A percentile compares a stretch with the other conserved stretches of the same genome.
These are phyloP conservation scores for Desmophyllum pertusum DNA, from an alignment of 92 coral and sea anemone genomes.

Conservation along the genomic window DNA sequence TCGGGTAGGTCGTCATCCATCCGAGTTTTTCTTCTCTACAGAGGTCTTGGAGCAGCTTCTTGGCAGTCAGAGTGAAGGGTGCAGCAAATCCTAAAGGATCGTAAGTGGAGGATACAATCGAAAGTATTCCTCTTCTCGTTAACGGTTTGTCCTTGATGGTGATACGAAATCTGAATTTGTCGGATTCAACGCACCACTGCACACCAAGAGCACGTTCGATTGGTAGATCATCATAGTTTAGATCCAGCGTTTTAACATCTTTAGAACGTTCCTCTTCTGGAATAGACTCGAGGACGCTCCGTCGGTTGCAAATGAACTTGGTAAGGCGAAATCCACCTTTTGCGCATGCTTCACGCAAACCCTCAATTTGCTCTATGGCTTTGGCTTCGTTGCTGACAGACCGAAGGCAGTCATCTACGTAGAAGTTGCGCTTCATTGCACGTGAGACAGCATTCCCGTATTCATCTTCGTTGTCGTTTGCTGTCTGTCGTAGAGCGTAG, in stretches of 20 bases:
- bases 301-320: slow-evolving; percentile 52
- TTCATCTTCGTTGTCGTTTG: slow-evolving; percentile 39
- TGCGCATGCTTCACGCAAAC: slow-evolving; percentile 40
- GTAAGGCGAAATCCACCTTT: slow-evolving; percentile 48
- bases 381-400: slow-evolving; percentile 24
- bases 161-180: slow-evolving; percentile 42
- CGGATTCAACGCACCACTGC: slow-evolving; percentile 66
- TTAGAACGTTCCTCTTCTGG: slow-evolving; percentile 49
- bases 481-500: slow-evolving; percentile 46
- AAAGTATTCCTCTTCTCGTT: slow-evolving; percentile 61
- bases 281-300: slow-evolving; percentile 56
- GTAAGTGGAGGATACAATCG: slow-evolving; percentile 54
- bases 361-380: slow-evolving; percentile 31
- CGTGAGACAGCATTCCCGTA: slow-evolving; percentile 25
- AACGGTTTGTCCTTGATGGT: slow-evolving; percentile 18
- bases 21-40: slow-evolving; percentile 46
- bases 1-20: slow-evolving; percentile 62
- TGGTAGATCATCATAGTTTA: slow-evolving; percentile 43
- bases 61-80: slow-evolving; percentile 62
- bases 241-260: slow-evolving; percentile 43
- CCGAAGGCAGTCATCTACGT: slow-evolving; percentile 45
- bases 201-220: slow-evolving; percentile 65
- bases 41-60: slow-evolving; percentile 66
- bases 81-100: slow-evolving; percentile 69
- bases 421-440: slow-evolving; percentile 36